A percentile compares a stretch with the other conserved stretches of the same genome.
These are phyloP conservation scores for Nephrocerus scutellatus DNA, from an alignment of 2,888 invertebrate genomes.

Conservation along the genomic window DNA sequence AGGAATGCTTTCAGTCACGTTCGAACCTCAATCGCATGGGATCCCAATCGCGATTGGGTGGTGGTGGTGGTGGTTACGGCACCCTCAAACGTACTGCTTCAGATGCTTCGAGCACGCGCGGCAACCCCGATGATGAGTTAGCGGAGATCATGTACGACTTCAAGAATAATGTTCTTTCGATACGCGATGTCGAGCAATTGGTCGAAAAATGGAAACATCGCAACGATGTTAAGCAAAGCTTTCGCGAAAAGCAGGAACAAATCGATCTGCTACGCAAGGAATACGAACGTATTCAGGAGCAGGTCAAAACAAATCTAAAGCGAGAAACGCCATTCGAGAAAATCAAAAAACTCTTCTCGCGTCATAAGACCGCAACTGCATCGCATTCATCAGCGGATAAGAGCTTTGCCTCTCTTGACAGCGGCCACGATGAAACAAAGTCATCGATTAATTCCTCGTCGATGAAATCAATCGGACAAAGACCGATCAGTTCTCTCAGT, in stretches of 20 bases:
- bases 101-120: slow-evolving; percentile 39
- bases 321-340: slow-evolving; percentile 75
- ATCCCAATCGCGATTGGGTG: slow-evolving; percentile 26
- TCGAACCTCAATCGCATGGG: slow-evolving; percentile 29
- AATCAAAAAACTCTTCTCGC: slow-evolving; percentile 66
- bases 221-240: slow-evolving; percentile 78
- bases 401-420: slow-evolving; percentile 25
- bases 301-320: slow-evolving; percentile 67
- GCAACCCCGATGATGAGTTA: slow-evolving; percentile 61
- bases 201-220: slow-evolving; percentile 82
- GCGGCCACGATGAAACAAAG: slow-evolving; percentile 42
- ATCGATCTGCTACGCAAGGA: slow-evolving; percentile 71
- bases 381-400: slow-evolving; percentile 30
- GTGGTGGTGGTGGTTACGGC: slow-evolving; percentile 31
- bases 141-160: slow-evolving; percentile 83
- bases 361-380: slow-evolving; percentile 50
- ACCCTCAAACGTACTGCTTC: slow-evolving; percentile 44
- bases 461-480: slow-evolving; percentile 44
- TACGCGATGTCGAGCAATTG: slow-evolving; percentile 75
- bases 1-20: slow-evolving; percentile 22
- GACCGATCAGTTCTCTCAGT: slow-evolving; percentile 64
- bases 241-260: slow-evolving; percentile 78
- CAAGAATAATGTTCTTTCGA: slow-evolving; percentile 80
- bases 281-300: slow-evolving; percentile 74
- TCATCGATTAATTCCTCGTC: slow-evolving; percentile 43